Evolutionary conservation across 2,113 vertebrate species (phyloP), one percentile per base, ranked within the genome.

Genomic region (Clupea harengus): DNA sequence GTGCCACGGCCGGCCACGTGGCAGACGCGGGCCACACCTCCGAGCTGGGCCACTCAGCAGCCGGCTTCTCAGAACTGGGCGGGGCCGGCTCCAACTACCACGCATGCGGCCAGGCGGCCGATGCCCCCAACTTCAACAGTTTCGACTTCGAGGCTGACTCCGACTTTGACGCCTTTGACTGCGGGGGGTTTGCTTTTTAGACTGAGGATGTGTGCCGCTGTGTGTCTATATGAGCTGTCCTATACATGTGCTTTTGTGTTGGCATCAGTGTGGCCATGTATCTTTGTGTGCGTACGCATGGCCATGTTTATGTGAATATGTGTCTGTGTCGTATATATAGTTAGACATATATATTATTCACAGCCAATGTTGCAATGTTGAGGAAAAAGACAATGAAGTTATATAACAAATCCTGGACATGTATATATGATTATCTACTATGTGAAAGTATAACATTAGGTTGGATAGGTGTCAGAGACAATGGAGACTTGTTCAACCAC

Each of bases 91-190:
- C 93, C 0, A 91, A 93, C 4, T 95, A 93, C 86, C 93, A 94
- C 25, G 87, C 89, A 88, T 95, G 94, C 91, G 91, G 91, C 85
- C 93, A 94, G 84, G 93, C 94, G 0, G 89, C 89, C 0, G 94
- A 96, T 88, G 90, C 94, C 0, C 90, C 95, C 0, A 93, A 95
- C 60, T 95, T 95, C 57, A 95, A 95, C 93, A 95, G 93, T 89
- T 94, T 95, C 22, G 96, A 96, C 89, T 97, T 95, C 0, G 95
- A 96, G 82, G 94, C 91, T 60, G 96, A 96, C 90, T 94, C 95
- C 2, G 95, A 96, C 90, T 96, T 95, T 82, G 95, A 96, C 45
- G 92, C 93, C 0, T 96, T 96, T 47, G 96, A 97, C 89, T 96
- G 95, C 32, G 95, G 95, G 81, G 95, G 94, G 20, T 96, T 96